Evolutionary conservation across 2,797 vertebrate species (phyloP).

Genomic region (Macroramphosus scolopax): DNA sequence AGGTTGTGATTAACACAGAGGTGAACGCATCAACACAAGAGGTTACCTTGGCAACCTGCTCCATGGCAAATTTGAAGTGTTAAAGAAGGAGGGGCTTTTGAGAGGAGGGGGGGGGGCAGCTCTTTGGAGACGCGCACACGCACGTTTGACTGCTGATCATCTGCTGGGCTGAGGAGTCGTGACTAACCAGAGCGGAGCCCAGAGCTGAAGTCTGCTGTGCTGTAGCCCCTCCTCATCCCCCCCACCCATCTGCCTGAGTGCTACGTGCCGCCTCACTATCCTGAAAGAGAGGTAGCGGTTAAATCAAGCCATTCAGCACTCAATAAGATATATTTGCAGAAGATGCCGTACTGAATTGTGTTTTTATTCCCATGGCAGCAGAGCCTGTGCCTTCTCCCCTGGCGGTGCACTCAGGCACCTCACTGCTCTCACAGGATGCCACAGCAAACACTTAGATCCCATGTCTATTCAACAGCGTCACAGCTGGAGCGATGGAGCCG

Average conservation of each 20-base stretch:
- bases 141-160: constrained; percentile 67
- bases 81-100: constrained; percentile 35
- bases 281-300: too few relatives aligned
- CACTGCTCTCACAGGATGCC: constrained; percentile 47
- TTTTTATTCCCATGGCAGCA: background rate
- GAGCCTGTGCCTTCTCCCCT: background rate
- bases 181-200: constrained; percentile 65
- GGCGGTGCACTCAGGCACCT: constrained; percentile 37
- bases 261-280: too few relatives aligned
- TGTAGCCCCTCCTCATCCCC: constrained; percentile 13
- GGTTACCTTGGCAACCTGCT: constrained; percentile 76
- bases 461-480: constrained; percentile 58
- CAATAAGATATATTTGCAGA: constrained; percentile 8
- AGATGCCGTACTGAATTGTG: constrained; percentile 7
- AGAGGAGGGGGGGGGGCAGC: constrained; percentile 27
- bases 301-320: too few relatives aligned
- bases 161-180: constrained; percentile 71
- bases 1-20: constrained; percentile 69
- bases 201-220: too few relatives aligned
- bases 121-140: constrained; percentile 15
- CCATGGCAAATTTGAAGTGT: too few relatives aligned
- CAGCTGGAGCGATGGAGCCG: constrained; percentile 56
- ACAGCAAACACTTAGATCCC: constrained; percentile 62
- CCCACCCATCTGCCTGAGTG: constrained; percentile 30
- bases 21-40: constrained; percentile 72